Evolutionary conservation across 2,797 vertebrate genomes (phyloP), one percentile per base, ranked within the genome.

Genomic region (Oceanodroma leucorhoa): DNA sequence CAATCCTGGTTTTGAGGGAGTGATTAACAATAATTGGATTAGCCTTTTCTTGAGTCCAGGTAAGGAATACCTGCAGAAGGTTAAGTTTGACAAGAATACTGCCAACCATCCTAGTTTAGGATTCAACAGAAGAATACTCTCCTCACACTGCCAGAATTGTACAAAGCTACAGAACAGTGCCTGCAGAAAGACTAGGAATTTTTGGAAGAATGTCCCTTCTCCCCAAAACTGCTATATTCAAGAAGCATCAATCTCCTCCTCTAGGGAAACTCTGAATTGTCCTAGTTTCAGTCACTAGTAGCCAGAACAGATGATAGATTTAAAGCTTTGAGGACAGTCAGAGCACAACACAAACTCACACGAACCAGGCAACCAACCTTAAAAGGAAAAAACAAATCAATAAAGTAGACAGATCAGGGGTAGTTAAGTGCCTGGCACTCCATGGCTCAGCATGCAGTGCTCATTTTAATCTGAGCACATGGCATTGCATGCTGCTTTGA

Each of bases 371-470:
- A 83, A 83, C 50, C 38, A 87, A 53, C 71, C 83, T 86, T 84
- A 93, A 90, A 93, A 93, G 83, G 76, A 81, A 65, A 89, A 95
- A 91, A 21, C 53, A 87, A 91, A 89, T 85, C 79, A 89, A 86
- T 92, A 76, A 95, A 83, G 69, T 11, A 75, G 76, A 83, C 65
- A 90, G 79, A 92, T 60, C 14, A 87, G 64, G 55, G 45, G 55
- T 57, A 95, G 82, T 80, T 77, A 93, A 94, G 61, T 82, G 88
- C 61, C 76, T 90, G 72, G 82, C 34, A 75, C 67, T 94, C 65
- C 14, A 11, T 20, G 48, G 82, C 84, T 89, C 95, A 93, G 93
- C n/a, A 3, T 43, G 83, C 81, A 89, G 73, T 8, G 43, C 84
- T 92, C 89, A 87, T 93, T 93, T 96, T 60, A 58, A 84, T 83